Evolutionary conservation across 1,140 invertebrate genomes (phyloP).

Genomic region (Planococcus citri): DNA sequence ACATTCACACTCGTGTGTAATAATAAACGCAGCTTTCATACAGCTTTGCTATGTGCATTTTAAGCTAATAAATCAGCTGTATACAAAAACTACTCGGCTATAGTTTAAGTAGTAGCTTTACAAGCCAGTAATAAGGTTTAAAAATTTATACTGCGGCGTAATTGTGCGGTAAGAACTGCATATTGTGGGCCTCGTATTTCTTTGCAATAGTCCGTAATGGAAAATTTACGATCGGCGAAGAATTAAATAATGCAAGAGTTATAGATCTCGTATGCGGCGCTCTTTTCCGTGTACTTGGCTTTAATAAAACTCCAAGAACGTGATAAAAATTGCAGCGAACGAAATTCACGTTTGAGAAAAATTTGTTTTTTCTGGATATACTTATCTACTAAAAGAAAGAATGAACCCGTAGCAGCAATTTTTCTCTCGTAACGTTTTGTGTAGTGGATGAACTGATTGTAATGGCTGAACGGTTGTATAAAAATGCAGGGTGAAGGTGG

Average conservation of each 20-base stretch:
- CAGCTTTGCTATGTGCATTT: not conserved
- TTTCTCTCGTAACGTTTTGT: not conserved
- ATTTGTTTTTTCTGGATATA: too few relatives aligned
- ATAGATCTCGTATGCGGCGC: conserved; percentile 6
- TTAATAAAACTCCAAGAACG: not conserved
- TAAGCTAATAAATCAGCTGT: conserved; percentile 9
- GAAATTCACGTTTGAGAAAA: too few relatives aligned
- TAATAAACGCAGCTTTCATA: not conserved
- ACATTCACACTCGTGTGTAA: not conserved
- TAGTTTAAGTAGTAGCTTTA: not conserved
- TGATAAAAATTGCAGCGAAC: too few relatives aligned
- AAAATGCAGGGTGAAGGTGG: too few relatives aligned
- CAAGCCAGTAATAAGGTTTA: conserved; percentile 17
- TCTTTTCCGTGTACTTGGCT: not conserved
- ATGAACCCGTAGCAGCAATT: not conserved
- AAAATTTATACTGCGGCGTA: conserved; percentile 20
- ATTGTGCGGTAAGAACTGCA: conserved; percentile 20
- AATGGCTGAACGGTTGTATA: too few relatives aligned
- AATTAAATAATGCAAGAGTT: conserved; percentile 20
- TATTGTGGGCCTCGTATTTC: conserved; percentile 19
- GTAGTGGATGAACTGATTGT: not conserved
- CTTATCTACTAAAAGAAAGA: too few relatives aligned
- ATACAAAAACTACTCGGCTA: not conserved
- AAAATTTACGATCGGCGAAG: conserved; percentile 5
- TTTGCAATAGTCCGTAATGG: conserved; percentile 10